Evolutionary conservation across 2,888 invertebrate species (phyloP), one percentile per base, ranked within the genome.

Genomic region (Ormyrus nitidulus): DNA sequence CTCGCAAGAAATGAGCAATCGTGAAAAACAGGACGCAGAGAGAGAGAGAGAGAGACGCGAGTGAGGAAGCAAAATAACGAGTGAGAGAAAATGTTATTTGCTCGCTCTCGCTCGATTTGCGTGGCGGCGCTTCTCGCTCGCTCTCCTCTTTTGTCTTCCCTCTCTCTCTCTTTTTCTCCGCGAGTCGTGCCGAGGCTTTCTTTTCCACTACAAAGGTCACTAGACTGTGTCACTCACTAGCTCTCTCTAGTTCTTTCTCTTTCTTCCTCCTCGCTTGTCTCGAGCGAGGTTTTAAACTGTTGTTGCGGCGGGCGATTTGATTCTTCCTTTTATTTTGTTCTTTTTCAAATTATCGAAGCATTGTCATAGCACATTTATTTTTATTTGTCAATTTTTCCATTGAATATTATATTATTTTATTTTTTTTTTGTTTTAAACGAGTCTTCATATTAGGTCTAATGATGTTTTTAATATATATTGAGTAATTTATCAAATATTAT

Each of bases 1-100:
- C 48, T 62, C 46, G 53, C 77, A 80, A 77, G 81, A 81, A 81
- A 81, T 77, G 78, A 82, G 77, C 82, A 79, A 79, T 82, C 81
- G 71, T 70, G 75, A 81, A 81, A 82, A 82, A 83, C 79, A 81
- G 82, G 80, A 79, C 80, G 75, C 68, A 58, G 56, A 44, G 61
- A 59, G 61, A 61, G 4, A 13, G 3, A 13, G 62, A 13, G n/a
- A 61, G 56, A 56, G 70, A 34, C 34, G 3, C 9, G 62, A 13
- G 13, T 53, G 56, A 56, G 71, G 34, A 34, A 74, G 71, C 51
- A 64, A 34, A 34, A 75, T 54, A 59, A 53, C 62, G 59, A 53
- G 49, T 7, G 51, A 79, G 70, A 49, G 53, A 49, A 9, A 68
- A 76, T 5, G 53, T 51, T 51, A 46, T 64, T 70, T 51, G 56